A percentile compares a stretch with the other conserved stretches of the same genome.
Evolutionary conservation across 2,888 invertebrate genomes (phyloP).

Genomic region (Pogonocherus hispidulus): DNA sequence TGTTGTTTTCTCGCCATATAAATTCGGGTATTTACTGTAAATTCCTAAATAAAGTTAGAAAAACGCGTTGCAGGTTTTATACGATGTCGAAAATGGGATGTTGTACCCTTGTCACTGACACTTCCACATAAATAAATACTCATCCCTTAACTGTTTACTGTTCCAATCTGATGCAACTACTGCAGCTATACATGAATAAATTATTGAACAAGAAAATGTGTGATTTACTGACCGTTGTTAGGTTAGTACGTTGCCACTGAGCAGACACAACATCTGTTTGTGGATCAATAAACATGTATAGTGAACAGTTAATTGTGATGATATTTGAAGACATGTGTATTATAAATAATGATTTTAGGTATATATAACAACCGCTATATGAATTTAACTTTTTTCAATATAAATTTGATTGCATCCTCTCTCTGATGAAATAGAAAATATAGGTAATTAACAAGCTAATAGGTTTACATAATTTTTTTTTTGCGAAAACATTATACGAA

Average conservation of each 20-base stretch:
- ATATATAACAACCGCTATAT: background rate
- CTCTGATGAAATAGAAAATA: no score
- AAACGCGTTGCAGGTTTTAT: background rate
- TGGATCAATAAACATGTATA: background rate
- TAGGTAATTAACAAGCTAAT: no score
- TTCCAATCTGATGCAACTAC: background rate
- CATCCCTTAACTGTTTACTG: slow-evolving; percentile 7
- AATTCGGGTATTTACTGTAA: no score
- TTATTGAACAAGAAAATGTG: background rate
- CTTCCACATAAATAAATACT: background rate
- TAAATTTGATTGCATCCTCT: no score
- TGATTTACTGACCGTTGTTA: background rate
- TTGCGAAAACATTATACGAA: no score
- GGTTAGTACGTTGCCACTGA: background rate
- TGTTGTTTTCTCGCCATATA: no score
- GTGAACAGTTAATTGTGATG: no score
- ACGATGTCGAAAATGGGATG: background rate
- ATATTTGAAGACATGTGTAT: background rate
- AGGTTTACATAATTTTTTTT: no score
- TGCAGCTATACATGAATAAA: slow-evolving; percentile 7
- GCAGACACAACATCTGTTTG: background rate
- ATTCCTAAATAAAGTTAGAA: no score
- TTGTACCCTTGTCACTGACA: background rate
- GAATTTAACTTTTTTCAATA: no score
- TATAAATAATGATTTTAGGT: no score